Conservation (phyloP, 1,140 invertebrate species). For the Spodoptera litura region DNA sequence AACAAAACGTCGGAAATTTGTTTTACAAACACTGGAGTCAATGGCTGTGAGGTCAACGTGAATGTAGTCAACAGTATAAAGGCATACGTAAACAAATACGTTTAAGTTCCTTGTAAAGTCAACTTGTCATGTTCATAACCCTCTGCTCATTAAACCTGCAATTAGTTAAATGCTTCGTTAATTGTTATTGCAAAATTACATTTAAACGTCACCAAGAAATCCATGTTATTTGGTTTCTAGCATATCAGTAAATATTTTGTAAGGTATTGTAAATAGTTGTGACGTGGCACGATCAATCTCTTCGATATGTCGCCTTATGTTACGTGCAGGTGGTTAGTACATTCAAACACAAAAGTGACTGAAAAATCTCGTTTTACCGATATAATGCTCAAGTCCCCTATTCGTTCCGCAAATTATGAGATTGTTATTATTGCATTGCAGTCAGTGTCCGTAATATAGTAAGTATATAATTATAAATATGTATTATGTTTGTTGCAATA, state of each 20-base stretch:
- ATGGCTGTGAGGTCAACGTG: not conserved
- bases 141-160: not conserved
- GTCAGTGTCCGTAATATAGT: too few species aligned
- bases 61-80: slow-evolving; percentile 8
- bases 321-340: not conserved
- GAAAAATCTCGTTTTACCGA: not conserved
- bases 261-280: not conserved
- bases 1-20: slow-evolving; percentile 3
- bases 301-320: slow-evolving; percentile 15
- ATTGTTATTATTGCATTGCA: too few species aligned
- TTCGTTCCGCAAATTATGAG: too few species aligned
- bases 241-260: not conserved
- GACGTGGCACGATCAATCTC: slow-evolving; percentile 5
- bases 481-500: slow-evolving; percentile 4
- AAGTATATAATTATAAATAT: not conserved
- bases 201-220: not conserved
- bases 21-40: slow-evolving; percentile 8
- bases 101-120: not conserved
- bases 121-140: too few species aligned
- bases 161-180: not conserved
- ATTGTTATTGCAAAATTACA: not conserved
- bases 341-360: not conserved
- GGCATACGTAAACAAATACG: not conserved
- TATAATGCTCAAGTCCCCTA: too few species aligned
- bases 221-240: not conserved